phyloP scores from a whole-genome alignment of 2,888 invertebrate genomes.

The Margaritifera margaritifera region DNA sequence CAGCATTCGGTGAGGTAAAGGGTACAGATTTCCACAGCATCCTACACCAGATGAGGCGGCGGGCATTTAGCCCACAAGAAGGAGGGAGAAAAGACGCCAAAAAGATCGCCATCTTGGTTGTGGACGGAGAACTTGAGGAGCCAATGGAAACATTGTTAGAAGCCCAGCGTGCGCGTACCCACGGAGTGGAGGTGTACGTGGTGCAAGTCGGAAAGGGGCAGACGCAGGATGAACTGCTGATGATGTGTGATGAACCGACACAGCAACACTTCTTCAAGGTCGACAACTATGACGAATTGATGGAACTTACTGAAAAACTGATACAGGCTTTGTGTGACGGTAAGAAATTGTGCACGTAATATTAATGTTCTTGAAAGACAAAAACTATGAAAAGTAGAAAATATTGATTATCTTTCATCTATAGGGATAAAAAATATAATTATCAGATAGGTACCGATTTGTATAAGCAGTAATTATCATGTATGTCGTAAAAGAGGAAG shows the following conservation, averaged over 20 bases:
- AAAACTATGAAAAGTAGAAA: no score
- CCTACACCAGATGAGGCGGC: slow-evolving; percentile 48
- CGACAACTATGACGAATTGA: slow-evolving; percentile 49
- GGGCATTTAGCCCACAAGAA: slow-evolving; percentile 38
- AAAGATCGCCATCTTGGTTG: slow-evolving; percentile 57
- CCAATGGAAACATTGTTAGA: slow-evolving; percentile 54
- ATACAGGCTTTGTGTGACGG: slow-evolving; percentile 60
- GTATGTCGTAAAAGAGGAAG: no score
- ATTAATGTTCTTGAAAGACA: no score
- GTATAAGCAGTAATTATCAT: no score
- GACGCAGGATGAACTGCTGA: slow-evolving; percentile 51
- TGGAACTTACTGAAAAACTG: slow-evolving; percentile 46
- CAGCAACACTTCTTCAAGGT: slow-evolving; percentile 60
- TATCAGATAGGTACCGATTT: no score
- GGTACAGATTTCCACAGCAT: slow-evolving; percentile 49
- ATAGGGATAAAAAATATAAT: no score
- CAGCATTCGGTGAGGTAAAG: slow-evolving; percentile 31
- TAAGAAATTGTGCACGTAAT: slow-evolving; percentile 23
- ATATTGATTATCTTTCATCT: no score
- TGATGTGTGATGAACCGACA: slow-evolving; percentile 60
- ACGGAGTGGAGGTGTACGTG: slow-evolving; percentile 58
- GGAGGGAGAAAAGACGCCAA: slow-evolving; percentile 54
- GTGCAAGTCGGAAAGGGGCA: slow-evolving; percentile 53
- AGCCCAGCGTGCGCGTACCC: slow-evolving; percentile 51
- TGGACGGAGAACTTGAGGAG: slow-evolving; percentile 56